Percentiles rank a stretch among this genome's conserved stretches.
Conservation (phyloP, 2,888 invertebrate genomes). For the Drosophila antonietae region DNA sequence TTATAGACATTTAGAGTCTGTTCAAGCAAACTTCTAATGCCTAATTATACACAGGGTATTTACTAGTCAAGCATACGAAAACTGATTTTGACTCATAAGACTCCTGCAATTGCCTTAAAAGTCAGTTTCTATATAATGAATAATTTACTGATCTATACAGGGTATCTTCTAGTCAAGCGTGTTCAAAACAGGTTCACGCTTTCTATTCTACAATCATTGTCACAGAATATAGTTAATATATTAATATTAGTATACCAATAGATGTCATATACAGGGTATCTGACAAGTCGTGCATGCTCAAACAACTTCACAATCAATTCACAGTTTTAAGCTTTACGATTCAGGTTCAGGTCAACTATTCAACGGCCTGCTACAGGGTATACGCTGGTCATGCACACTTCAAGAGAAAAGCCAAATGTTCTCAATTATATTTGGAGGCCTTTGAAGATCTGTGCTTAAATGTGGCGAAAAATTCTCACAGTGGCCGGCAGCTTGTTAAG, state of each 20-base stretch:
- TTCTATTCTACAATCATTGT: too few species aligned
- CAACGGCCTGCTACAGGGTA: constrained; percentile 2
- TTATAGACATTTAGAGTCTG: too few species aligned
- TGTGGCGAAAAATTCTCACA: constrained; percentile 71
- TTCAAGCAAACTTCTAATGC: neutral
- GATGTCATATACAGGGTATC: neutral
- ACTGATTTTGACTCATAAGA: neutral
- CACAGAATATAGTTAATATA: too few species aligned
- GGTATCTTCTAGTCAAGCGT: constrained; percentile 2
- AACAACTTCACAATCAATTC: too few species aligned
- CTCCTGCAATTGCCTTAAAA: neutral
- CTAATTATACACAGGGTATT: neutral
- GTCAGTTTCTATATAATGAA: too few species aligned
- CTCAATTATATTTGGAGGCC: constrained; percentile 26
- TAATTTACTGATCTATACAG: neutral
- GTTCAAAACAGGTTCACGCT: neutral
- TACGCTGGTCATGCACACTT: neutral
- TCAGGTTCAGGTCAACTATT: too few species aligned
- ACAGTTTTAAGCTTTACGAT: too few species aligned
- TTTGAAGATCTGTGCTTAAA: constrained; percentile 57
- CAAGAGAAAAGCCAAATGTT: neutral
- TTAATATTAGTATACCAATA: neutral
- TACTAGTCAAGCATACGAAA: neutral
- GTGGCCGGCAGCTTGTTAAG: constrained; percentile 20
- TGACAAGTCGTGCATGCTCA: neutral